Evolutionary conservation across 2,113 vertebrate species (phyloP).

Genomic region (Columbina picui): DNA sequence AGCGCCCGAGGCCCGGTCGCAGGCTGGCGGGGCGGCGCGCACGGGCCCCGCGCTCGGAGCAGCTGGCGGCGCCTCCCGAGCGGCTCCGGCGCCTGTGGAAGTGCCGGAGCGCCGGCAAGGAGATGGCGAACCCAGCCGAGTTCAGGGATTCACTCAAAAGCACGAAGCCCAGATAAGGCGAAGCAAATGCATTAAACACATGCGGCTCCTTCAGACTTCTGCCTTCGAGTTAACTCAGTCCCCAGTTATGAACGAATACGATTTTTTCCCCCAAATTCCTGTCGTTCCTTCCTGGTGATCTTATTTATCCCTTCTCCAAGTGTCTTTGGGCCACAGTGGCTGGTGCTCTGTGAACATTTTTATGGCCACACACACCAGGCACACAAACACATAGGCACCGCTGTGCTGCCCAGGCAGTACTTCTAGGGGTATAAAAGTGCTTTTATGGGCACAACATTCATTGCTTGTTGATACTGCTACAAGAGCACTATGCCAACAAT

Average conservation of each 20-base stretch:
- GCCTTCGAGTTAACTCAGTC: neutral
- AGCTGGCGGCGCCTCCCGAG: rapidly evolving
- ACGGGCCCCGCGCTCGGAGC: rapidly evolving
- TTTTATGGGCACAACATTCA: neutral
- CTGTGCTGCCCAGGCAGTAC: neutral
- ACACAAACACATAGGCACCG: rapidly evolving
- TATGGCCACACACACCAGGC: rapidly evolving
- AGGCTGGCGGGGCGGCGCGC: too few relatives aligned
- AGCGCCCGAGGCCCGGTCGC: neutral
- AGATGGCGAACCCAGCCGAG: neutral
- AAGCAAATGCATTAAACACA: rapidly evolving
- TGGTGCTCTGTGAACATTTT: neutral
- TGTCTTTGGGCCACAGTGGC: neutral
- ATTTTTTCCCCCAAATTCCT: neutral
- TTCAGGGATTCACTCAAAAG: too few relatives aligned
- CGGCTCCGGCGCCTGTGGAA: neutral
- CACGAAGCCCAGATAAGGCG: rapidly evolving
- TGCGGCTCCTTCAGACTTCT: rapidly evolving
- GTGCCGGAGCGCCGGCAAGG: rapidly evolving
- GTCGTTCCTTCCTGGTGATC: neutral
- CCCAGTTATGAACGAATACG: rapidly evolving
- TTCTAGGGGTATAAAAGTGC: neutral
- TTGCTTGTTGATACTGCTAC: rapidly evolving
- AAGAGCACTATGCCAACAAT: neutral
- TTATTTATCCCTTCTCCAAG: neutral